Percentiles rank a stretch among this genome's conserved stretches.
These are phyloP conservation scores for Colostygia pectinataria DNA, from an alignment of 2,888 invertebrate genomes.

Conservation along the genomic window DNA sequence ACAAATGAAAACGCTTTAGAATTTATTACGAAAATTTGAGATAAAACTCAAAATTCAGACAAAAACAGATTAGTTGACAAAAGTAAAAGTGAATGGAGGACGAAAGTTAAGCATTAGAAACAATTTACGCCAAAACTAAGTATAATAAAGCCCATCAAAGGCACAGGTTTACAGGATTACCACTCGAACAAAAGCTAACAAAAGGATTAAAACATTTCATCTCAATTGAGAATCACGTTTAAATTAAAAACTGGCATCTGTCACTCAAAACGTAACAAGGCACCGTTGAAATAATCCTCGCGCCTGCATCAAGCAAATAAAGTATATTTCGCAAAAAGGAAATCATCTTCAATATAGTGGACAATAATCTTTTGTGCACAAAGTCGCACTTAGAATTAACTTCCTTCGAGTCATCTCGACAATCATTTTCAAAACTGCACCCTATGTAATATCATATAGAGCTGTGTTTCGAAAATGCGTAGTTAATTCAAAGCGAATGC, in stretches of 20 bases:
- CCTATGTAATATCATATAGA: slow-evolving; percentile 36
- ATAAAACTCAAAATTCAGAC: slow-evolving; percentile 26
- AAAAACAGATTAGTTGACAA: slow-evolving; percentile 43
- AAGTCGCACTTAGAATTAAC: slow-evolving; percentile 76
- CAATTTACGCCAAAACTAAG: slow-evolving; percentile 51
- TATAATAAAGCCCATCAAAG: slow-evolving; percentile 51
- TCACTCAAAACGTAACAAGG: slow-evolving; percentile 73
- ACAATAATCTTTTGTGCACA: slow-evolving; percentile 74
- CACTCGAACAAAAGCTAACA: slow-evolving; percentile 52
- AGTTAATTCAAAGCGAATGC: slow-evolving; percentile 66
- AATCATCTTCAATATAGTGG: slow-evolving; percentile 56
- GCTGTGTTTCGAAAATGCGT: slow-evolving; percentile 39
- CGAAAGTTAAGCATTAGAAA: slow-evolving; percentile 49
- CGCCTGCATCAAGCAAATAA: slow-evolving; percentile 52
- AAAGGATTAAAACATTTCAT: slow-evolving; percentile 58
- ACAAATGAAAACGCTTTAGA: slow-evolving; percentile 1
- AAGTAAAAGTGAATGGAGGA: slow-evolving; percentile 41
- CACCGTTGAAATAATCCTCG: slow-evolving; percentile 60
- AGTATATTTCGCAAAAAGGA: slow-evolving; percentile 56
- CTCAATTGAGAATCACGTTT: slow-evolving; percentile 55
- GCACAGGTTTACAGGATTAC: slow-evolving; percentile 55
- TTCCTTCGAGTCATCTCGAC: slow-evolving; percentile 56
- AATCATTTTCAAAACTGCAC: slow-evolving; percentile 34
- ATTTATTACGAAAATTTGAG: slow-evolving; percentile 2
- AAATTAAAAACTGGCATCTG: slow-evolving; percentile 60